Evolutionary conservation across 2,797 vertebrate genomes (phyloP).

Genomic region (Presbytis comata): DNA sequence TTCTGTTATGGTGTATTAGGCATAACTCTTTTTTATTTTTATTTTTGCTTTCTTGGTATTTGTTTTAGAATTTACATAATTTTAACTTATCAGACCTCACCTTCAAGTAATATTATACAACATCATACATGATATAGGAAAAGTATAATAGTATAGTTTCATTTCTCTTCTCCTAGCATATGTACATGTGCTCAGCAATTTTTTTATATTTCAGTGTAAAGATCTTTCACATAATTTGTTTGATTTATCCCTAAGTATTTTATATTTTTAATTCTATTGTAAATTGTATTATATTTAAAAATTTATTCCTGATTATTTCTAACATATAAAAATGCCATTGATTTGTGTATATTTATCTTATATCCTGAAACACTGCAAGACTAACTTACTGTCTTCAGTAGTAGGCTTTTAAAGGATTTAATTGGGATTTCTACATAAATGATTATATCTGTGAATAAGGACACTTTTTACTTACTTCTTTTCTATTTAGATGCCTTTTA

Average conservation of each 20-base stretch:
- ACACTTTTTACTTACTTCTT: background rate
- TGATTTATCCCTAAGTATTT: background rate
- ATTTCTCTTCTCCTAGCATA: too few relatives aligned
- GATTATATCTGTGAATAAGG: background rate
- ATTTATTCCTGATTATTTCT: background rate
- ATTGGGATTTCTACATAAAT: background rate
- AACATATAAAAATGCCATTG: background rate
- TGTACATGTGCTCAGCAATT: background rate
- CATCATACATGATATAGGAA: too few relatives aligned
- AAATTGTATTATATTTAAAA: background rate
- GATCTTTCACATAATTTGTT: background rate
- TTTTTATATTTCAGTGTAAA: background rate
- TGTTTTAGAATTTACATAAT: too few relatives aligned
- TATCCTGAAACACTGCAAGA: background rate
- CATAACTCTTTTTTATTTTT: too few relatives aligned
- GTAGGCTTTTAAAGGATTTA: background rate
- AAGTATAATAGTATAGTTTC: too few relatives aligned
- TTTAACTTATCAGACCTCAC: too few relatives aligned
- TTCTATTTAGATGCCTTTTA: background rate
- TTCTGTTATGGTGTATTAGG: too few relatives aligned
- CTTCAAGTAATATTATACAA: too few relatives aligned
- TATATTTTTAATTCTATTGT: background rate
- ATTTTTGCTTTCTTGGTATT: too few relatives aligned
- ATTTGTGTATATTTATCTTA: background rate
- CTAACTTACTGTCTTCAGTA: background rate